Evolutionary conservation across 1,140 invertebrate genomes (phyloP).

Genomic region (Lasioglossum baleicum): DNA sequence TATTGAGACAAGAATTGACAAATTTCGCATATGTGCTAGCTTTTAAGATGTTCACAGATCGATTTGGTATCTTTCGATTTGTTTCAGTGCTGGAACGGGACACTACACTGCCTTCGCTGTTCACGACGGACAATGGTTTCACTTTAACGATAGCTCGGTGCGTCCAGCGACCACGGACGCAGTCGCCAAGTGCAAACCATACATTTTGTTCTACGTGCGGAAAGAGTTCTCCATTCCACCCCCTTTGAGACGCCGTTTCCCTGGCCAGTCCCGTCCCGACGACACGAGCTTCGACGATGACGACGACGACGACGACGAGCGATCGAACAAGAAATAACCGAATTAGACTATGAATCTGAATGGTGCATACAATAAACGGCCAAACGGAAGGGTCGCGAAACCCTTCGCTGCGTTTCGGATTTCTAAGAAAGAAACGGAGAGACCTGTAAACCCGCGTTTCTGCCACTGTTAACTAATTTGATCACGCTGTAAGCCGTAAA

Average conservation of each 20-base stretch:
- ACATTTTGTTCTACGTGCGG: conserved; percentile 92
- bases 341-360: conserved; percentile 31
- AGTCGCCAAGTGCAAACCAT: conserved; percentile 90
- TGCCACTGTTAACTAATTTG: conserved; percentile 35
- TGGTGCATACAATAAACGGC: conserved; percentile 23
- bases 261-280: conserved; percentile 63
- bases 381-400: conserved; percentile 27
- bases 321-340: conserved; percentile 40
- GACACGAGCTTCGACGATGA: conserved; percentile 53
- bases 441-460: conserved; percentile 12
- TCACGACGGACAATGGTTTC: conserved; percentile 91
- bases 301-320: conserved; percentile 52
- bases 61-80: background rate
- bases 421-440: conserved; percentile 40
- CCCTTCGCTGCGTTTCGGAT: conserved; percentile 3
- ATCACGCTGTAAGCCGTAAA: too few species aligned
- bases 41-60: too few species aligned
- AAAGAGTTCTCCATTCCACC: conserved; percentile 82
- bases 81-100: conserved; percentile 88
- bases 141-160: conserved; percentile 95
- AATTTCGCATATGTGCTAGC: too few species aligned
- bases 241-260: conserved; percentile 75
- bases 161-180: conserved; percentile 84
- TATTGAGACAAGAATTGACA: too few species aligned
- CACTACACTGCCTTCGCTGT: conserved; percentile 93